phyloP scores from a whole-genome alignment of 2,888 invertebrate species.

The Proisotoma minuta region DNA sequence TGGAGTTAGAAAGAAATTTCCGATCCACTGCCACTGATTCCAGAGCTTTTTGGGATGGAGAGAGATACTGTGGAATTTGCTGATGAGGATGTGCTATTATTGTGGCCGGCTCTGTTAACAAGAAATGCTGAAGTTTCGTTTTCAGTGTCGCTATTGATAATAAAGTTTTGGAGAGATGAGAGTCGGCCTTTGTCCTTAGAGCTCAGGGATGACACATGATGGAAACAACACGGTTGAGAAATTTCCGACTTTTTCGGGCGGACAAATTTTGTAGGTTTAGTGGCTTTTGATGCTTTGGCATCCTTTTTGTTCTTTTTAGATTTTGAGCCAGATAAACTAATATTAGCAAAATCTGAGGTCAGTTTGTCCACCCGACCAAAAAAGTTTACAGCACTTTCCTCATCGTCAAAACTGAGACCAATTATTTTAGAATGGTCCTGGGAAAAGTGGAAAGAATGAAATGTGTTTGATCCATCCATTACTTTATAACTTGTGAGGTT shows the following conservation, averaged over 20 bases:
- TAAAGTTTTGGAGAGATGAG: slow-evolving; percentile 44
- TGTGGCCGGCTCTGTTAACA: too few relatives aligned
- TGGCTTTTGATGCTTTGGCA: slow-evolving; percentile 23
- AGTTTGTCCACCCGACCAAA: slow-evolving; percentile 65
- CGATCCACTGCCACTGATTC: slow-evolving; percentile 19
- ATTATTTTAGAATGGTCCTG: slow-evolving; percentile 70
- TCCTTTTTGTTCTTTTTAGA: slow-evolving; percentile 50
- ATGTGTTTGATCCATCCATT: slow-evolving; percentile 56
- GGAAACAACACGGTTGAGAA: slow-evolving; percentile 77
- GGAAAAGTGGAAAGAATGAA: slow-evolving; percentile 76
- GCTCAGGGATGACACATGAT: slow-evolving; percentile 62
- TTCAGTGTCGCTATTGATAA: slow-evolving; percentile 20
- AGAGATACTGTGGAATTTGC: background rate
- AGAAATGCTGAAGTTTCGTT: slow-evolving; percentile 3
- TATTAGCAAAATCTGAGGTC: slow-evolving; percentile 72
- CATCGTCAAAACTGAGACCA: slow-evolving; percentile 74
- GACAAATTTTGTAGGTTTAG: slow-evolving; percentile 44
- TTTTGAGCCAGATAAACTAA: slow-evolving; percentile 66
- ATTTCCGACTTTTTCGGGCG: slow-evolving; percentile 71
- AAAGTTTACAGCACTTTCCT: slow-evolving; percentile 66
- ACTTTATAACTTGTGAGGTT: slow-evolving; percentile 65
- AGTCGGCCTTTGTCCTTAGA: slow-evolving; percentile 42
- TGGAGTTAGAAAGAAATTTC: slow-evolving; percentile 24
- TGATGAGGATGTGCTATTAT: background rate
- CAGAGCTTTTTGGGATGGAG: slow-evolving; percentile 10